Evolutionary conservation across 2,888 invertebrate genomes (phyloP), one percentile per base, ranked within the genome.

Genomic region (Cancer borealis): DNA sequence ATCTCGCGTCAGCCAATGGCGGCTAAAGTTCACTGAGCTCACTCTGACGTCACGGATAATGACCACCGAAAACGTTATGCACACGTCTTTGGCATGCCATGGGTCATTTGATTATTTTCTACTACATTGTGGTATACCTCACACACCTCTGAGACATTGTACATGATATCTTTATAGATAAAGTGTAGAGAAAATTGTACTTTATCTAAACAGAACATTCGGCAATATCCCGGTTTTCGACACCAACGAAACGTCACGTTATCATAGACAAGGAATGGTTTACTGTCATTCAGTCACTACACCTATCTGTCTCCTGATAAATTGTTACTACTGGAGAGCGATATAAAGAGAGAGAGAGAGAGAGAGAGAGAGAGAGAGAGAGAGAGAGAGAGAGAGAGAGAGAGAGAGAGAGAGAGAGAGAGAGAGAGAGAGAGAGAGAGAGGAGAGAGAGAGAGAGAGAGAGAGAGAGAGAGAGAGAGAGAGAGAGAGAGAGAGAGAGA

Each of bases 381-480:
- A 84, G 84, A 84, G 84, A 84, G 84, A 88, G 88, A 46, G 91
- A 49, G n/a, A 26, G 91, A n/a, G 60, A 26, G n/a, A 49, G 17
- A 26, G 14, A 88, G 39, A 39, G 39, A 39, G 39, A 39, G 39
- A 39, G 39, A 39, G 39, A 39, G 39, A 39, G 39, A 39, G 39
- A 39, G 39, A 39, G 39, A 39, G 39, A 39, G 39, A 39, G 39
- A 39, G n/a, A 26, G 91, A n/a, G 60, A 26, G n/a, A 49, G 17
- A 39, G n/a, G 89, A 89, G 89, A 89, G 89, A 89, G 89, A 89
- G 89, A 89, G 89, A 89, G 89, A 89, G 89, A 89, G 89, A 89
- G 89, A 89, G 84, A 84, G 84, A 84, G 84, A 84, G 84, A 84
- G 84, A 88, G 88, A 46, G 91, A 49, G n/a, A 26, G 91, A n/a